Base-by-base conservation (phyloP, 2,888 invertebrate species). In the Protophormia terraenovae region DNA sequence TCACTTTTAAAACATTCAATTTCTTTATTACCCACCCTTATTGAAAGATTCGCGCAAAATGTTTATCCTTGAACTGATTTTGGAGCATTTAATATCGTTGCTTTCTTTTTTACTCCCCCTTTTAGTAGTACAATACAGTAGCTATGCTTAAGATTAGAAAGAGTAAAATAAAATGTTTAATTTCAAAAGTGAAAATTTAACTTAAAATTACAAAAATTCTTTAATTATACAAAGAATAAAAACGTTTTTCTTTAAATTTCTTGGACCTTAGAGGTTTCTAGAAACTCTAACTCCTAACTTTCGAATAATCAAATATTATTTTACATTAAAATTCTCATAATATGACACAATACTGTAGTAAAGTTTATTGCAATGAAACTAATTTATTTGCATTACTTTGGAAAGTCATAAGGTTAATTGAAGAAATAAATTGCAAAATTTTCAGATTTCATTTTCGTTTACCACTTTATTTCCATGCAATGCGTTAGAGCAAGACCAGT, bases 381-480 rank as follows among this genome's bases (percentile, higher is more conserved):
- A 66, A 66, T 82, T 82, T 78, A 82, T 67, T 78, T 84, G 78
- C 73, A 75, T 85, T 62, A 75, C 78, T 66, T 66, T 27, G n/a
- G 64, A 66, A 45, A 66, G 64, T 45, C 47, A 66, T 66, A 7
- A 47, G 47, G 72, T 64, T 62, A 64, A 32, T 32, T 62, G 53
- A 80, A 62, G 67, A 81, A 29, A 77, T 67, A 73, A 82, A 79
- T 79, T 55, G 67, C 67, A 71, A 41, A 58, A 80, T 77, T 73
- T 78, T 69, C 27, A 55, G 72, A 66, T 78, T 66, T 79, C 71
- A 69, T 72, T 66, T 71, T 79, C 7, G 27, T 60, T 71, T 73
- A 16, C 29, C 19, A 47, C 10, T 66, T 62, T 66, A 45, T 47
- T 47, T n/a, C 16, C 6, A 38, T 66, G 29, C 16, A 16, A 14